phyloP scores from a whole-genome alignment of 2,888 invertebrate species.

The Camponotus fellah region DNA sequence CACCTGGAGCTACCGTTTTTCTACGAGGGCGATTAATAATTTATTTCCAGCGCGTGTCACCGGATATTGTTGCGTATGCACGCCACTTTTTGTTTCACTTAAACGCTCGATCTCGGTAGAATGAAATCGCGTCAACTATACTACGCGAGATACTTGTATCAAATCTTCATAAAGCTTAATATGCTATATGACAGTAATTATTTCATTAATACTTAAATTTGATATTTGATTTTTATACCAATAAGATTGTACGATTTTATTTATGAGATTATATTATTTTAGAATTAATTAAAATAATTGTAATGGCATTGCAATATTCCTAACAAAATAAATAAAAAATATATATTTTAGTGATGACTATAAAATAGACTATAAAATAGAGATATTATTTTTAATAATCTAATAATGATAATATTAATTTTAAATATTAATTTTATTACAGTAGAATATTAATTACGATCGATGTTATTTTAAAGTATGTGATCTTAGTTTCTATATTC shows the following conservation, averaged over 20 bases:
- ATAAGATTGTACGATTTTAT: neutral
- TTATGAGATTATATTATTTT: neutral
- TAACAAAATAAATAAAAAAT: neutral
- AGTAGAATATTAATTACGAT: neutral
- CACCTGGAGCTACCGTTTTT: conserved; percentile 68
- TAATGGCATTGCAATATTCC: neutral
- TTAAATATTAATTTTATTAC: neutral
- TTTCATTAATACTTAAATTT: neutral
- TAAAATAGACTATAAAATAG: too few relatives aligned
- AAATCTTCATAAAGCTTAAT: neutral
- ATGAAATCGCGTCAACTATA: conserved; percentile 5
- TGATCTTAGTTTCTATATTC: too few relatives aligned
- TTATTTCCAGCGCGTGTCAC: conserved; percentile 48
- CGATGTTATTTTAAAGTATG: neutral
- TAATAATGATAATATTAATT: too few relatives aligned
- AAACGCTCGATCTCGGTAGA: conserved; percentile 25
- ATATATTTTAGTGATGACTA: neutral
- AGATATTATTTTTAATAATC: neutral
- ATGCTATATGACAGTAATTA: neutral
- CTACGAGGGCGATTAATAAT: conserved; percentile 48
- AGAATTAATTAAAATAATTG: neutral
- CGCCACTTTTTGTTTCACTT: neutral
- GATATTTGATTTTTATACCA: neutral
- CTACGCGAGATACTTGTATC: neutral
- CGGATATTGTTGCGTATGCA: conserved; percentile 42